Evolutionary conservation across 2,888 invertebrate species (phyloP), one percentile per base, ranked within the genome.

Genomic region (Phrixothrix hirtus): DNA sequence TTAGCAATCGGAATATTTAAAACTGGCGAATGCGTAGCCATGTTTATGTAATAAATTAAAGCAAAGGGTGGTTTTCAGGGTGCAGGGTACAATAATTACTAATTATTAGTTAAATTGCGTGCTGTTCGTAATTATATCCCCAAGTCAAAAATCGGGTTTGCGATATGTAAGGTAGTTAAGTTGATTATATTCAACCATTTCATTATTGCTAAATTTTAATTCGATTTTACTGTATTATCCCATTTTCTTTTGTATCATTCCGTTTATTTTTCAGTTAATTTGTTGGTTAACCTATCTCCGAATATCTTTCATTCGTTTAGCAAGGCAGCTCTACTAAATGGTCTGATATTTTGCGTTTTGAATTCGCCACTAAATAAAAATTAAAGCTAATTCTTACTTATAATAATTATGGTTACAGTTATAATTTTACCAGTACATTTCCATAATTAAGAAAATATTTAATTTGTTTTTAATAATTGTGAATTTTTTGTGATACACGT

Each of bases 21-120:
- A 58, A 59, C 51, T 48, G 51, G 55, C 48, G 50, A 56, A 56
- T 58, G 56, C 47, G 58, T 56, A 50, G 42, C 52, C 43, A 44
- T 56, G 52, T 52, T 54, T 43, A 51, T 54, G 57, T 53, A 59
- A 57, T 61, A 59, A 62, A 63, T 63, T 63, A 59, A 59, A 60
- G 57, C 55, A 60, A 58, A 57, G 58, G 58, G 58, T 49, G 56
- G 59, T 44, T 59, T 55, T 60, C 63, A 59, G 60, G 61, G 59
- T 57, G 59, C 59, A 60, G 56, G 54, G 44, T 39, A 63, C 65
- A 66, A 65, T 68, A 66, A 70, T 70, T 65, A 67, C 66, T 69
- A 68, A 70, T 70, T 70, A 70, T 70, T 71, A 69, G 66, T 65
- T 69, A 70, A 73, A 71, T 73, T 71, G 72, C 73, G 72, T 72